Base-by-base conservation (phyloP, 92 coral and sea anemone species). In the Hydrozoanthus gracilis region DNA sequence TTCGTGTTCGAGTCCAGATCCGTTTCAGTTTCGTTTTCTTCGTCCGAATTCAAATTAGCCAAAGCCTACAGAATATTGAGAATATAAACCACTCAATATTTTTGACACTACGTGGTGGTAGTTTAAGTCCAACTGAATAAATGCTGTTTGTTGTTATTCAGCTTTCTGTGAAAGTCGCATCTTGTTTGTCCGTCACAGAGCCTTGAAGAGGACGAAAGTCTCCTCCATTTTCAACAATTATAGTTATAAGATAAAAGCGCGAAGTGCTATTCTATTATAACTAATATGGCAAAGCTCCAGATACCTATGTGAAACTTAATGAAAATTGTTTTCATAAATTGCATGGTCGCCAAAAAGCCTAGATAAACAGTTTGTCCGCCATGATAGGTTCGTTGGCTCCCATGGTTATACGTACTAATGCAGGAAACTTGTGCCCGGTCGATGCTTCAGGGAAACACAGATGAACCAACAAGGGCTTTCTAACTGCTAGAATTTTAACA, bases 271-370 rank as follows among this genome's bases (percentile, higher is more conserved):
- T 14, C 15, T 62, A 7, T 47, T 45, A 47, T 49, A 50, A 73
- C 60, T 14, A 27, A 72, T 52, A 44, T 72, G 82, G 82, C 82
- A 76, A 54, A 76, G 14, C 55, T 76, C 82, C 82, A 76, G 44
- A 75, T 20, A 50, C 82, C 47, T 20, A 54, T 27, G 3, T 54
- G 11, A 7, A 75, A 50, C 18, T 20, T 6, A 77, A 78, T 61
- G 61, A 15, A 78, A 39, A 69, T 64, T 17, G 7, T 12, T 39
- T 58, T 58, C 64, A 58, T 8, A 58, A 58, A 14, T 3, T 58
- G 64, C 64, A 16, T 16, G 16, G 64, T 58, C 64, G 15, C 15
- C 64, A 58, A 12, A 58, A 14, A 11, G 15, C 64, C 64, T 8
- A 58, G 64, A 15, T 8, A 27, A 27, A 27, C 39, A 27, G 39